Percentiles rank a stretch among this genome's conserved stretches.
Conservation (phyloP, 2,113 vertebrate species). For the Struthio camelus region DNA sequence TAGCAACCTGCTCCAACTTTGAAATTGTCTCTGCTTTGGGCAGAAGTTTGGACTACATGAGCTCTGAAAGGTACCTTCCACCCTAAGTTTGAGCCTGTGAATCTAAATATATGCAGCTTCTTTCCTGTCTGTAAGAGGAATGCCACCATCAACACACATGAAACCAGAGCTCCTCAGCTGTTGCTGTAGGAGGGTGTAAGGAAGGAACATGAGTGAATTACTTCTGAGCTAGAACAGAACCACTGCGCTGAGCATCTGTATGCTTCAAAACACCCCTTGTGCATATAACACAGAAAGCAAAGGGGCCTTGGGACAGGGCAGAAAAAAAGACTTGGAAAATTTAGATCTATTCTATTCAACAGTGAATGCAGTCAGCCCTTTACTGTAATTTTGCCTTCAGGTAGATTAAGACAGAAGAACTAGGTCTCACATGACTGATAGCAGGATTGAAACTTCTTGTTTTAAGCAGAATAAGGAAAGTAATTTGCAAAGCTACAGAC, state of each 20-base stretch:
- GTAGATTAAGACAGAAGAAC: not conserved
- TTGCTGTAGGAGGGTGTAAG: not conserved
- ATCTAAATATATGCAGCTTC: too few relatives aligned
- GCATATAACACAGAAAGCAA: not conserved
- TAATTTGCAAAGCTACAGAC: too few relatives aligned
- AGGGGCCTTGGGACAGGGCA: not conserved
- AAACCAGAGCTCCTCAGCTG: not conserved
- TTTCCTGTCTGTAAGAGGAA: too few relatives aligned
- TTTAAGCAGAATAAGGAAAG: too few relatives aligned
- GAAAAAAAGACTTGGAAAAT: not conserved
- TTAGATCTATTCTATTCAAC: not conserved
- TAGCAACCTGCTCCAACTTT: too few relatives aligned
- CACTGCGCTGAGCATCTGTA: not conserved
- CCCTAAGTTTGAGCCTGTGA: too few relatives aligned
- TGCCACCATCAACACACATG: not conserved
- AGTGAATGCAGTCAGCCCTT: not conserved
- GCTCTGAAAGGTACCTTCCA: too few relatives aligned
- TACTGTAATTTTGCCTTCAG: not conserved
- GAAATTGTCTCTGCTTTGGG: too few relatives aligned
- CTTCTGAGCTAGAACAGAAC: not conserved
- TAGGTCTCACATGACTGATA: too few relatives aligned
- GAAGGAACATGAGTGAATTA: not conserved
- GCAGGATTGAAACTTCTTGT: not conserved
- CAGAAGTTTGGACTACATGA: too few relatives aligned
- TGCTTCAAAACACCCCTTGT: not conserved